These are phyloP conservation scores for Streblospio benedicti DNA, from an alignment of 1,140 invertebrate genomes.

Conservation along the genomic window DNA sequence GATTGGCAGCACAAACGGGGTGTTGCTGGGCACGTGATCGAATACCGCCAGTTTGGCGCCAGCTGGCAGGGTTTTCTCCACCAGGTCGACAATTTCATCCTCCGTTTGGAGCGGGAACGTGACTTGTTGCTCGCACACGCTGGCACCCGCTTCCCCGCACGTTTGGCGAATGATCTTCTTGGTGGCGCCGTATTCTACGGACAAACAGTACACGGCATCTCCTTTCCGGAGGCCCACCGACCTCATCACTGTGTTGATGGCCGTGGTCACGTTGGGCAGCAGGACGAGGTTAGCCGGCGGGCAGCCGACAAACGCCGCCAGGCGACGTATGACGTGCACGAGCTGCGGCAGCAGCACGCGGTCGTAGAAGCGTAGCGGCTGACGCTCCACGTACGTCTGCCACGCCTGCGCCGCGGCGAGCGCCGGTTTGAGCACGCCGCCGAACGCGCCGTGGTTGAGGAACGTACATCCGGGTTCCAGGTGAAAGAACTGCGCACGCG, in stretches of 20 bases:
- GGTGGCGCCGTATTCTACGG: conserved; percentile 40
- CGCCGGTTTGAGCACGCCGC: conserved; percentile 35
- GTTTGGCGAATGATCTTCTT: conserved; percentile 35
- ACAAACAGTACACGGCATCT: conserved; percentile 37
- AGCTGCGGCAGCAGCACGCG: conserved; percentile 38
- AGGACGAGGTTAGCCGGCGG: conserved; percentile 35
- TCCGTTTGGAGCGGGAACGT: too few species aligned
- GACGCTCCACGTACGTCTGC: conserved; percentile 36
- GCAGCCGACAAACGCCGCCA: conserved; percentile 42
- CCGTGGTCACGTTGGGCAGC: conserved; percentile 40
- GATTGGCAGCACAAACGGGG: conserved; percentile 39
- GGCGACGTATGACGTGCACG: conserved; percentile 31
- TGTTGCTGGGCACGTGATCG: conserved; percentile 45
- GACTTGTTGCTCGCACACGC: too few species aligned
- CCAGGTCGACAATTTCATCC: conserved; percentile 25
- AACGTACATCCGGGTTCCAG: conserved; percentile 29
- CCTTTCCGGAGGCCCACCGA: conserved; percentile 27
- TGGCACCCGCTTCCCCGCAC: conserved; percentile 30
- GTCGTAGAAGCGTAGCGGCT: conserved; percentile 42
- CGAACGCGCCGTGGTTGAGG: conserved; percentile 47
- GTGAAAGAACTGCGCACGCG: too few species aligned
- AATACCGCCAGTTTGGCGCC: conserved; percentile 37
- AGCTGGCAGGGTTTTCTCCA: conserved; percentile 22
- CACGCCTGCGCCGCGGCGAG: conserved; percentile 37
- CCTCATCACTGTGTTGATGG: conserved; percentile 34